Evolutionary conservation across 2,888 invertebrate species (phyloP).

Genomic region (Ochropleura leucogaster): DNA sequence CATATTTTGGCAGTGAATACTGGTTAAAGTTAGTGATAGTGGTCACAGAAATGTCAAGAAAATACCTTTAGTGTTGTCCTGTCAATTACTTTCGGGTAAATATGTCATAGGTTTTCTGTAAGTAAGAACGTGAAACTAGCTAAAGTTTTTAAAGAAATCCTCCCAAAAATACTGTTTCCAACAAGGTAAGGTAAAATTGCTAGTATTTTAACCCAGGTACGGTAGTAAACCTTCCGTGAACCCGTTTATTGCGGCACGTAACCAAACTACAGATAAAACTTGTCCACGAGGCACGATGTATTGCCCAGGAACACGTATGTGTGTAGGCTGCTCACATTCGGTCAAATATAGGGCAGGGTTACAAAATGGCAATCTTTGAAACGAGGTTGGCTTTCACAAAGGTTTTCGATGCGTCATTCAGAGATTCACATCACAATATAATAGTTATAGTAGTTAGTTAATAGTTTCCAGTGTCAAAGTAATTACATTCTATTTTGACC

Average conservation of each 20-base stretch:
- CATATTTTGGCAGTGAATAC: not conserved
- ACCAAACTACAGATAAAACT: slow-evolving; percentile 54
- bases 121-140: not conserved
- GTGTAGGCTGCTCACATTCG: slow-evolving; percentile 1
- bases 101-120: not conserved
- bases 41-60: not conserved
- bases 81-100: not conserved
- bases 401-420: not conserved
- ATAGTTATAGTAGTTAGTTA: too few species aligned
- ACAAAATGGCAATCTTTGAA: not conserved
- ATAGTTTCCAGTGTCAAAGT: too few species aligned
- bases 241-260: slow-evolving; percentile 52
- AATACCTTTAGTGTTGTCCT: not conserved
- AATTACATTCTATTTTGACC: too few species aligned
- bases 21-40: too few species aligned
- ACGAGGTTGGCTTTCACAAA: not conserved
- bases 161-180: not conserved
- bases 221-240: slow-evolving; percentile 36
- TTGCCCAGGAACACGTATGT: slow-evolving; percentile 17
- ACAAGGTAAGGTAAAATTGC: slow-evolving; percentile 16
- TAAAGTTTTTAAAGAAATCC: not conserved
- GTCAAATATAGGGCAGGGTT: not conserved
- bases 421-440: not conserved
- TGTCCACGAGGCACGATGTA: slow-evolving; percentile 27
- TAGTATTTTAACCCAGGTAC: slow-evolving; percentile 33